Conservation (phyloP, 2,888 invertebrate genomes). For the Phengaris alcon region DNA sequence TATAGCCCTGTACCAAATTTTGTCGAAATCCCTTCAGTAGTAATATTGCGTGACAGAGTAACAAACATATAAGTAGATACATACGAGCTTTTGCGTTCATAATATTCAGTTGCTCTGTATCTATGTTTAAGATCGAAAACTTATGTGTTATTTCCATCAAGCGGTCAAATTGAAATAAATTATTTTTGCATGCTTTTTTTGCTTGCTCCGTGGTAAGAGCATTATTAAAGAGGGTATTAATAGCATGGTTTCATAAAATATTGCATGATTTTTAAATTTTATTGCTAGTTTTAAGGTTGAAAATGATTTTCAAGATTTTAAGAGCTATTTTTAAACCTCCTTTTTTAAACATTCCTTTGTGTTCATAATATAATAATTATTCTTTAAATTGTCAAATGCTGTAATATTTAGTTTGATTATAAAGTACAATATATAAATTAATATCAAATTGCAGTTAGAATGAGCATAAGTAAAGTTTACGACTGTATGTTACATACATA, state of each 20-base stretch:
- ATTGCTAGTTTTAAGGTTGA: not conserved
- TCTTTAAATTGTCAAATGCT: not conserved
- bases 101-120: no score
- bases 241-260: not conserved
- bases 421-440: not conserved
- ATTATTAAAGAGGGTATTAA: not conserved
- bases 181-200: not conserved
- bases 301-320: not conserved
- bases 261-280: not conserved
- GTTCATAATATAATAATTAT: not conserved
- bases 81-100: no score
- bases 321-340: no score
- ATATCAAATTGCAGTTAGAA: not conserved
- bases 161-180: not conserved
- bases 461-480: not conserved
- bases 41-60: no score
- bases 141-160: not conserved
- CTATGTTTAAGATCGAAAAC: not conserved
- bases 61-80: no score
- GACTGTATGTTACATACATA: not conserved
- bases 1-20: no score
- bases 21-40: no score
- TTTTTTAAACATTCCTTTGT: not conserved
- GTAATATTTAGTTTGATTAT: not conserved
- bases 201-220: not conserved